Conservation (phyloP, 2,888 invertebrate genomes). For the Geotrupes spiniger region DNA sequence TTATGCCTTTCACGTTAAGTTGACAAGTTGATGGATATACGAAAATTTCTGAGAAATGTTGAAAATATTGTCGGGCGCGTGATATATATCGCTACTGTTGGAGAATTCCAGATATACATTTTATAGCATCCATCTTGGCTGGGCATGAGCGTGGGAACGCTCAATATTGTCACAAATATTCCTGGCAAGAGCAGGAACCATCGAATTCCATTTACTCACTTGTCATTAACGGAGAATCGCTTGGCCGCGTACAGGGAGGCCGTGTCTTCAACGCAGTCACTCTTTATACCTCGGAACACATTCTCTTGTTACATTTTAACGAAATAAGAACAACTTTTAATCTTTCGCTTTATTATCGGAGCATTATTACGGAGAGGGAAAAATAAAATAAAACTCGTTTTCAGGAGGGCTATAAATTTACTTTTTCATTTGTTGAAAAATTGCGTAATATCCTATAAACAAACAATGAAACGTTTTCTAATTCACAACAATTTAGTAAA, state of each 20-base stretch:
- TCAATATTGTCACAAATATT: constrained; percentile 55
- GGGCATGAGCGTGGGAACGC: constrained; percentile 55
- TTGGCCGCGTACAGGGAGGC: constrained; percentile 26
- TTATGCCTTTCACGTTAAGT: not conserved
- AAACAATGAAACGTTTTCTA: too few relatives aligned
- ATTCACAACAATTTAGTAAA: too few relatives aligned
- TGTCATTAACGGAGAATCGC: constrained; percentile 39
- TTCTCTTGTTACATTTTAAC: not conserved
- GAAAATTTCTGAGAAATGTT: constrained; percentile 33
- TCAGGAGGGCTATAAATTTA: too few relatives aligned
- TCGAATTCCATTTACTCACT: constrained; percentile 44
- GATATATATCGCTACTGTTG: constrained; percentile 41
- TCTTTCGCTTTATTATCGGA: too few relatives aligned
- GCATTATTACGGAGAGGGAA: too few relatives aligned
- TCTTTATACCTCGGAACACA: constrained; percentile 3
- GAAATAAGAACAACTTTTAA: too few relatives aligned
- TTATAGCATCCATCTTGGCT: constrained; percentile 30
- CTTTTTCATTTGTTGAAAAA: too few relatives aligned
- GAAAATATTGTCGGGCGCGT: constrained; percentile 38
- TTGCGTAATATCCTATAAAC: too few relatives aligned
- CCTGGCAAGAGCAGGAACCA: constrained; percentile 37
- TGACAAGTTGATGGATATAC: constrained; percentile 31
- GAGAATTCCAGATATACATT: constrained; percentile 30
- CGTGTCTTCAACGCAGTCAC: constrained; percentile 16
- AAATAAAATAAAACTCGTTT: too few relatives aligned